These are phyloP conservation scores for Xenopus petersii DNA, from an alignment of 2,797 vertebrate genomes.

Conservation along the genomic window DNA sequence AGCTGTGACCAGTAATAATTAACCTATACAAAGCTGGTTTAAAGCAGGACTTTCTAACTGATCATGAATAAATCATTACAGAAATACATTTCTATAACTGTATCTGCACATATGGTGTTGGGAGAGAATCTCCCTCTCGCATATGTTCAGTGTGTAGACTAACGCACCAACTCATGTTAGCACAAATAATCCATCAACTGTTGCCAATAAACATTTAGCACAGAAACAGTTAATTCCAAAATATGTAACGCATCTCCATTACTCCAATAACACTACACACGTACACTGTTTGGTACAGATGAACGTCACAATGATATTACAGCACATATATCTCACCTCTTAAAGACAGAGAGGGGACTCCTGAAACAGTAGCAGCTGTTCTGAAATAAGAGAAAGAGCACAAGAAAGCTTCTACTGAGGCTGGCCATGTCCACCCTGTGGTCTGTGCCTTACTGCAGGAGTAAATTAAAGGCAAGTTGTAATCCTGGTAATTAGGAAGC, in stretches of 20 bases:
- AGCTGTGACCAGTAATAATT: not conserved
- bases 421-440: slow-evolving; percentile 71
- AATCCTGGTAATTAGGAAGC: slow-evolving; percentile 53
- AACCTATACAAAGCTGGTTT: not conserved
- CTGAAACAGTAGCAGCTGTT: slow-evolving; percentile 68
- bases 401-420: slow-evolving; percentile 58
- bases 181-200: too few relatives aligned
- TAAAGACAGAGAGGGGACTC: slow-evolving; percentile 68
- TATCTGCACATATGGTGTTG: too few relatives aligned
- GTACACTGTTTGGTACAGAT: not conserved
- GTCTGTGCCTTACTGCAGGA: slow-evolving; percentile 54
- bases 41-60: too few relatives aligned
- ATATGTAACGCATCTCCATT: too few relatives aligned
- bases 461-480: slow-evolving; percentile 49
- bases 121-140: too few relatives aligned
- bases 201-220: too few relatives aligned
- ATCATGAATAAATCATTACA: too few relatives aligned
- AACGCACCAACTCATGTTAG: too few relatives aligned
- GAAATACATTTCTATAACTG: too few relatives aligned
- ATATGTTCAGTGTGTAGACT: too few relatives aligned
- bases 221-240: too few relatives aligned
- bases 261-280: not conserved
- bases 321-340: slow-evolving; percentile 71
- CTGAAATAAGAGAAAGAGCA: slow-evolving; percentile 69
- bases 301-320: not conserved